Percentiles rank a stretch among this genome's conserved stretches.
These are phyloP conservation scores for Hippocampus comes DNA, from an alignment of 2,113 vertebrate species.

Conservation along the genomic window DNA sequence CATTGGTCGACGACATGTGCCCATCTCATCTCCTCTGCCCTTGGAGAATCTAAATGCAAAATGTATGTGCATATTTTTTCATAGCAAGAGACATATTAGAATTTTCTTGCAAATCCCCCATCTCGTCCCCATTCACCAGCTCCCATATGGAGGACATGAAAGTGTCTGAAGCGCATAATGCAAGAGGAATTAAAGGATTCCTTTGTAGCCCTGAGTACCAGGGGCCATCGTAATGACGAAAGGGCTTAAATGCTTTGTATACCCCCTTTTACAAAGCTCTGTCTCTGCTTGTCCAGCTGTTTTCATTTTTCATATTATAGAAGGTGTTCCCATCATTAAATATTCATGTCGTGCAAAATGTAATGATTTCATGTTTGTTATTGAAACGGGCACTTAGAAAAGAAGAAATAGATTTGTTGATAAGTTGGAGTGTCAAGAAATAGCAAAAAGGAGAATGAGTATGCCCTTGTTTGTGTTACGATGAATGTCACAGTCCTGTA, in stretches of 20 bases:
- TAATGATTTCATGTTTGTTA: slow-evolving; percentile 54
- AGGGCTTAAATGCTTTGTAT: slow-evolving; percentile 82
- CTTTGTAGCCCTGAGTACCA: slow-evolving; percentile 84
- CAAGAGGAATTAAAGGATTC: slow-evolving; percentile 91
- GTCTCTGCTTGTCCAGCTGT: slow-evolving; percentile 47
- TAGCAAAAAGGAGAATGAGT: not conserved
- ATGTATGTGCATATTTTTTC: slow-evolving; percentile 99
- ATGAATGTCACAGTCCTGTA: not conserved
- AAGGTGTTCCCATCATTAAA: slow-evolving; percentile 60
- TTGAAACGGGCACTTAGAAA: slow-evolving; percentile 37
- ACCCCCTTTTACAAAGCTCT: slow-evolving; percentile 39
- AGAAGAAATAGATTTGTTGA: slow-evolving; percentile 21
- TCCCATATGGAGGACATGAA: slow-evolving; percentile 84
- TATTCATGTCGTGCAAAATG: slow-evolving; percentile 49
- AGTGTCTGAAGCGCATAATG: slow-evolving; percentile 96
- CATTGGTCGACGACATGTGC: slow-evolving; percentile 79
- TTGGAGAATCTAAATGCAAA: slow-evolving; percentile 93
- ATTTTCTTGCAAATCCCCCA: slow-evolving; percentile 77
- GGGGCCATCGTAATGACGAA: slow-evolving; percentile 87
- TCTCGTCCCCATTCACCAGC: slow-evolving; percentile 60
- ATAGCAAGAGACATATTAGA: slow-evolving; percentile 90
- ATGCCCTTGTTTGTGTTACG: slow-evolving; percentile 7
- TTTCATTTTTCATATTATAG: slow-evolving; percentile 56
- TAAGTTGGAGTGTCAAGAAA: slow-evolving; percentile 20
- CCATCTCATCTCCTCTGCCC: slow-evolving; percentile 86